phyloP scores from a whole-genome alignment of 2,888 invertebrate species.

The Eristalinus sepulchralis region DNA sequence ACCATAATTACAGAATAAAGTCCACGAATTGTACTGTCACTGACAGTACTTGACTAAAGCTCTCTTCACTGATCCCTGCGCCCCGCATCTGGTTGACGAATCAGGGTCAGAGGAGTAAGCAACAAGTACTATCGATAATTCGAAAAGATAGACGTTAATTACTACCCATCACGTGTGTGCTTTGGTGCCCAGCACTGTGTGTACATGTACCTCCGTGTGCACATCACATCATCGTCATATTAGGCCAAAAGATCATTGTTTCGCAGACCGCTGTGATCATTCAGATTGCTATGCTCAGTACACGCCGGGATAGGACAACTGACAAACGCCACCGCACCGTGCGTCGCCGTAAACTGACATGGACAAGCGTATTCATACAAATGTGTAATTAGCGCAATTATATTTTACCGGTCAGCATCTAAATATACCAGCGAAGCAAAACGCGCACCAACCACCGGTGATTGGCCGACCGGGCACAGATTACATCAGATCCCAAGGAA shows the following conservation, averaged over 20 bases:
- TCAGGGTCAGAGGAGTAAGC: not conserved
- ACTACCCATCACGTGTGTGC: conserved; percentile 50
- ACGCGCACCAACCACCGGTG: conserved; percentile 15
- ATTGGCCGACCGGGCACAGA: conserved; percentile 33
- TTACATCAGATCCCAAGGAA: conserved; percentile 51
- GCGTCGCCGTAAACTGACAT: conserved; percentile 5
- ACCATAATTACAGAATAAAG: not conserved
- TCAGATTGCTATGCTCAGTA: conserved; percentile 48
- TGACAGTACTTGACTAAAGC: not conserved
- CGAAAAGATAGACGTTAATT: conserved; percentile 59
- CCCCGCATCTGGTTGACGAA: not conserved
- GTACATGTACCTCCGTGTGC: conserved; percentile 5
- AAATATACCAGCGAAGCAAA: conserved; percentile 40
- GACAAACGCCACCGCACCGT: not conserved
- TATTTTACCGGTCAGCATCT: conserved; percentile 60
- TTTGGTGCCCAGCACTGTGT: conserved; percentile 4
- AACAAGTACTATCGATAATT: conserved; percentile 51
- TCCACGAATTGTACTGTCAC: not conserved
- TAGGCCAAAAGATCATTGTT: conserved; percentile 59
- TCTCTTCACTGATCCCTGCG: not conserved
- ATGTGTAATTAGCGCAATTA: conserved; percentile 62
- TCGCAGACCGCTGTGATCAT: conserved; percentile 34
- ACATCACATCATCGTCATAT: conserved; percentile 5
- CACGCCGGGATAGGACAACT: conserved; percentile 36
- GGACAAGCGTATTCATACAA: conserved; percentile 27